Evolutionary conservation across 1,140 invertebrate species (phyloP), one percentile per base, ranked within the genome.

Genomic region (Drosophila bocki): DNA sequence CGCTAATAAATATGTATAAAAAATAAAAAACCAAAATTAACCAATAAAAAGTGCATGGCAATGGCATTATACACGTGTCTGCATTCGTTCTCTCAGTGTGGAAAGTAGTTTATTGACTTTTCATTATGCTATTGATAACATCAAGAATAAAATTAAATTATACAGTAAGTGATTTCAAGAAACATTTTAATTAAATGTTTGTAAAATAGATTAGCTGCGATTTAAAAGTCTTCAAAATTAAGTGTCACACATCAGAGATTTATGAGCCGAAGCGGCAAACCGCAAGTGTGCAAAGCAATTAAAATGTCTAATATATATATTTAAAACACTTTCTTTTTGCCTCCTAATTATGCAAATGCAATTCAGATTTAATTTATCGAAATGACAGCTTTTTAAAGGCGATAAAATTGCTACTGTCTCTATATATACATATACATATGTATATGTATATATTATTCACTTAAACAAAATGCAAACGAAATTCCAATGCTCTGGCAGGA

Each of bases 101-200:
- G 19, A 37, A 63, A 26, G 15, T 47, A 78, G 61, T 81, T 88
- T 88, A 88, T 81, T 78, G 70, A 78, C 74, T 61, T 78, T 84
- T 71, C 47, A 56, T 74, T 71, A 51, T 50, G 67, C 68, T 45
- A 39, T 29, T 29, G 26, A 29, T 29, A 29, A 6, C 26, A 29
- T 29, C 42, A 47, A 42, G 48, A 33, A n/a, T 22, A 41, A 48
- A 76, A 48, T 68, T 48, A 68, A 71, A 86, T 72, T 54, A 80
- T 61, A 51, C 60, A 63, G 67, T 75, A 68, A 33, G 48, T 75
- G 47, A 71, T 59, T 71, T 59, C 13, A 32, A 72, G 45, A 15
- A 29, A 22, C 47, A 50, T 71, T 72, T 63, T 35, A 53, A 62
- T 61, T 42, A 54, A 75, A 48, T 53, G 19, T 11, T 15, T 44